These are phyloP conservation scores for Cantharis flavilabris DNA, from an alignment of 2,888 invertebrate species.

Conservation along the genomic window DNA sequence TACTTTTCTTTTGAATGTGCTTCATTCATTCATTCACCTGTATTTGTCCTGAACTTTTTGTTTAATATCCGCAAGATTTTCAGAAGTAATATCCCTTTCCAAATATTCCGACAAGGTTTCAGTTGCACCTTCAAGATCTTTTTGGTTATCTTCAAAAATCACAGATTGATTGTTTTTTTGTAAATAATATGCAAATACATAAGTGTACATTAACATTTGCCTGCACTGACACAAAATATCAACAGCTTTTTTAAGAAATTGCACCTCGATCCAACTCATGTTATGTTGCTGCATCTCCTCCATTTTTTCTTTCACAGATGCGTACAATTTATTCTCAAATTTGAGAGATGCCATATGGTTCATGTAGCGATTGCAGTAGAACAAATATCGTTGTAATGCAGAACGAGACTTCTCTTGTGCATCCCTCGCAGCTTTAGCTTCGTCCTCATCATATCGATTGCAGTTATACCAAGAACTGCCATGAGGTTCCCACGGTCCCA, in stretches of 20 bases:
- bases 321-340: constrained; percentile 96
- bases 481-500: constrained; percentile 98
- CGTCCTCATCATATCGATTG: constrained; percentile 94
- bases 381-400: constrained; percentile 93
- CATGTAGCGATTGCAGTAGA: constrained; percentile 99
- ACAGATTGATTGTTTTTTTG: constrained; percentile 97
- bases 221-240: constrained; percentile 96
- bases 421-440: constrained; percentile 94
- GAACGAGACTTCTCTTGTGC: constrained; percentile 94
- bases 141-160: constrained; percentile 99
- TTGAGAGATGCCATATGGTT: constrained; percentile 99
- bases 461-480: constrained; percentile 98
- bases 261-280: constrained; percentile 99
- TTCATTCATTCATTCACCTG: constrained; percentile 63
- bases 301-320: constrained; percentile 96
- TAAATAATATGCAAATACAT: constrained; percentile 98
- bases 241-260: constrained; percentile 97
- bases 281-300: constrained; percentile 99
- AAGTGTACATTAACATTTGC: constrained; percentile 98
- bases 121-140: constrained; percentile 95
- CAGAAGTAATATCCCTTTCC: constrained; percentile 96
- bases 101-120: constrained; percentile 97
- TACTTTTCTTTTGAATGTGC: neutral
- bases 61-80: constrained; percentile 96
- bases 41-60: constrained; percentile 99